Base-by-base conservation (phyloP, 1,140 invertebrate genomes). In the Akabosia matsudoensis region DNA sequence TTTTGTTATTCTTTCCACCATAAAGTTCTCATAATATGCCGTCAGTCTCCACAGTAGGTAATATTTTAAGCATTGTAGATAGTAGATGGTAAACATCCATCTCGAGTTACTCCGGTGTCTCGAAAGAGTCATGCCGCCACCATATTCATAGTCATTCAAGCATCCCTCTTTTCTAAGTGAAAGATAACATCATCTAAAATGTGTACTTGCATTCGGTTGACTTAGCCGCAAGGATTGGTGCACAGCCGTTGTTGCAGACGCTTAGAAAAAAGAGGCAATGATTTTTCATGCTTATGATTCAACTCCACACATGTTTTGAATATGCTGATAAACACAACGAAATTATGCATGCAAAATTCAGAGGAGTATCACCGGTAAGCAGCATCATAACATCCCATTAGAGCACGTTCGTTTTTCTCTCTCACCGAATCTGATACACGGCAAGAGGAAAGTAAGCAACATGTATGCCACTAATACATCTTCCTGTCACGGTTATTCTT, bases 401-500 rank as follows among this genome's bases (percentile, higher is more conserved):
- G n/a, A 45, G 37, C 37, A 45, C 37, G 37, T 45, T 10, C 37
- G 7, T 18, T 45, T 45, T 45, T 45, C 37, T n/a, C n/a, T n/a
- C n/a, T 7, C 37, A 56, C 54, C 54, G 54, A 56, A 56, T 10
- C 54, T 22, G 10, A 56, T 10, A 10, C 14, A 3, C 3, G 3
- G 54, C n/a, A 56, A n/a, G 24, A 22, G 10, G 3, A n/a, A n/a
- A n/a, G 7, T 22, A 56, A 16, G 54, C 54, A 56, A 56, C 54
- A 56, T 22, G 54, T 56, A 45, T 45, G 37, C 37, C 37, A 45
- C 37, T 56, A 56, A 56, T 56, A 56, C 54, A 56, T 16, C 22
- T 56, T 56, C 54, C 54, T 56, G 54, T 56, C 54, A 56, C 54
- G 54, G 54, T 56, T 56, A 56, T 56, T 56, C 22, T 56, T 56